Conservation (phyloP, 2,888 invertebrate species). For the Perithous albicinctus region DNA sequence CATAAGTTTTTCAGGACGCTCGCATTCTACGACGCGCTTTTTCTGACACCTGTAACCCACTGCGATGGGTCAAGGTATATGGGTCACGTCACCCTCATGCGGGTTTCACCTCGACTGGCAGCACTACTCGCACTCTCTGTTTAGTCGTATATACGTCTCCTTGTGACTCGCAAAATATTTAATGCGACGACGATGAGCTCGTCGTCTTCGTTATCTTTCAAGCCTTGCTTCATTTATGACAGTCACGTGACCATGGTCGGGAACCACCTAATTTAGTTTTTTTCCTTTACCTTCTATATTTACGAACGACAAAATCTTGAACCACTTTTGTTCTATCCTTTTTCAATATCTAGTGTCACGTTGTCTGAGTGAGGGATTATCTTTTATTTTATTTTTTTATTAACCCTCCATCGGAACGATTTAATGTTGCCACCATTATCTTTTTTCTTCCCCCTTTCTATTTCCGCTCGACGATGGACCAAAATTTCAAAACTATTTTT, state of each 20-base stretch:
- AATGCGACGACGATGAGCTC: slow-evolving; percentile 34
- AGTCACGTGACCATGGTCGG: slow-evolving; percentile 73
- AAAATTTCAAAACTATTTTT: neutral
- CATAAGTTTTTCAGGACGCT: slow-evolving; percentile 34
- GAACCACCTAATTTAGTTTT: slow-evolving; percentile 50
- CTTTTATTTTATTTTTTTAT: too few species aligned
- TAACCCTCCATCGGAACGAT: neutral
- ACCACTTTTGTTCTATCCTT: neutral
- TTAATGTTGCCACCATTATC: neutral
- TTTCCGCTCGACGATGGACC: neutral
- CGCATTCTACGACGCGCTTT: slow-evolving; percentile 50
- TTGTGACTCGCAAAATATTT: slow-evolving; percentile 19
- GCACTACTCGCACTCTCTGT: slow-evolving; percentile 62
- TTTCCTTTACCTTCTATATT: neutral
- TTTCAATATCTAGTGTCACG: neutral
- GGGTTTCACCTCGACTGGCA: slow-evolving; percentile 74
- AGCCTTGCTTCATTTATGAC: slow-evolving; percentile 78
- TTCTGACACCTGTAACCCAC: slow-evolving; percentile 77
- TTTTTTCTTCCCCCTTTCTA: neutral
- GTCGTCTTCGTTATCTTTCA: slow-evolving; percentile 75
- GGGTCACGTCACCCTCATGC: slow-evolving; percentile 83
- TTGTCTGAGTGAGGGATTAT: neutral
- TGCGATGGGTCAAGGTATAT: slow-evolving; percentile 84
- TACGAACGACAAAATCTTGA: slow-evolving; percentile 50
- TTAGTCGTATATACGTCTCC: slow-evolving; percentile 60